Evolutionary conservation across 2,888 invertebrate species (phyloP), one percentile per base, ranked within the genome.

Genomic region (Brachylomia viminalis): DNA sequence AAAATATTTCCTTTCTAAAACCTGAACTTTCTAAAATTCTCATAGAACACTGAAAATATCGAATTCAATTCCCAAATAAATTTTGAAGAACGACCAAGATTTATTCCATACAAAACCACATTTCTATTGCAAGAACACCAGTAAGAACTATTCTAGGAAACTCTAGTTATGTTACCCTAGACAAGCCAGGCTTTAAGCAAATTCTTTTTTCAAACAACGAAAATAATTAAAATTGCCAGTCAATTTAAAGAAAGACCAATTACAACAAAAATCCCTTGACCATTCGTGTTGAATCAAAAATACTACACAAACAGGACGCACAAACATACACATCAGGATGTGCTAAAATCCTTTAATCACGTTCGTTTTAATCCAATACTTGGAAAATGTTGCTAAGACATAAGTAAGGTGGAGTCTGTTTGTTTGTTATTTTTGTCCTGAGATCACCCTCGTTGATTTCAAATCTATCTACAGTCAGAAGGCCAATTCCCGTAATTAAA

Each of bases 261-360:
- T 17, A 72, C 17, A 56, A 30, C 56, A 10, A 4, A 49, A 58
- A n/a, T 62, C 27, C 30, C 45, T 45, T 67, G 82, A 70, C 72
- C 69, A 58, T 20, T 64, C 45, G 23, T 75, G 52, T 71, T 70
- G 58, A n/a, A 64, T 69, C 70, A 75, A 75, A 69, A 76, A 65
- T 73, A 49, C 54, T 27, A 52, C 27, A 56, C 77, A 83, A 85
- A 86, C 86, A 83, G 80, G 83, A 85, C 33, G 71, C 56, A 67
- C 42, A 42, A n/a, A 47, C 20, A 30, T 49, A 61, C 20, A 65
- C 56, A 52, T 23, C 62, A 68, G 70, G 76, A 75, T 65, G 76
- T 58, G 30, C 42, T 70, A 62, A 73, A 78, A 75, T 79, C 80
- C 85, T 83, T 77, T 72, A 82, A 80, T 82, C 78, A 67, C 67